Evolutionary conservation across 64 coral and sea anemone species (phyloP), one percentile per base, ranked within the genome.

Genomic region (Trachythela sp.): DNA sequence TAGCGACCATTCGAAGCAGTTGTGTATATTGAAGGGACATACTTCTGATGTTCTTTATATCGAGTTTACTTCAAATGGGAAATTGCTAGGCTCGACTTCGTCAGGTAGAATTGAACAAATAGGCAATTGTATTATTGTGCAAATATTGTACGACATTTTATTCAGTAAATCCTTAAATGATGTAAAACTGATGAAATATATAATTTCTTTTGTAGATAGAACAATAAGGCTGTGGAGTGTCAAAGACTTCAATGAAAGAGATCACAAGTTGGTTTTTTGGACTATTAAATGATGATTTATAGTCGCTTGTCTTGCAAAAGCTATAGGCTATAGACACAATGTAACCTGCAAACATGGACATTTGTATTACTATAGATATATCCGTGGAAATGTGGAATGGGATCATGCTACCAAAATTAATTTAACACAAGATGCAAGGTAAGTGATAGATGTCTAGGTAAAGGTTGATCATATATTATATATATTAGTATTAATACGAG

Each of bases 171-270:
- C 13, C 56, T 64, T 27, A 9, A 18, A 27, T 26, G 15, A 18
- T 24, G 5, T 1, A n/a, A 8, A 26, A 45, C 42, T 45, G 8
- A 64, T 27, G 7, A 1, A n/a, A 24, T 64, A 18, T n/a, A 18
- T 26, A 20, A 24, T 64, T 87, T 56, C n/a, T 91, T 85, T 84
- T 93, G 14, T 64, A 99, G 96, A 99, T 85, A 94, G 96, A 40
- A 99, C 96, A 48, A 90, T 99, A 58, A 92, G 96, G 89, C 77
- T 99, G 15, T 99, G 96, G 96, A 99, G 96, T 93, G 96, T 99
- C 9, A 99, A 99, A 84, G 96, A 99, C 83, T 99, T 99, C 40
- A 99, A 99, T 87, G 91, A 99, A 45, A 99, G 92, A 59, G 96
- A 99, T 30, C 96, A 99, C 87, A 94, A 93, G 96, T 99, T 89